Evolutionary conservation across 2,113 vertebrate genomes (phyloP).

Genomic region (Ammospiza caudacuta): DNA sequence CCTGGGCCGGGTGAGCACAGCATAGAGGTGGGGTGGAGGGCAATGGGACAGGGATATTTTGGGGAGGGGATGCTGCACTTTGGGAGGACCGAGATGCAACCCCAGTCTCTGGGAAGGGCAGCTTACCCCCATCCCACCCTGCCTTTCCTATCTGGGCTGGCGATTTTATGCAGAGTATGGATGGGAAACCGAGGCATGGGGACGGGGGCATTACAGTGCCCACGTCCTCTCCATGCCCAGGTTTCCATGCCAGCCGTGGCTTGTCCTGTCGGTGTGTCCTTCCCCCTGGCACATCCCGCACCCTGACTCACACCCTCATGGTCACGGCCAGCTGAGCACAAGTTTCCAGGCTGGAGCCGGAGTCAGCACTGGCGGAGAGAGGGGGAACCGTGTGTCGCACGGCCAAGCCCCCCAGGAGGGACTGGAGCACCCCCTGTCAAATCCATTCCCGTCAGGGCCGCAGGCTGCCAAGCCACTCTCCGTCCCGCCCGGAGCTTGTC

Average conservation of each 20-base stretch:
- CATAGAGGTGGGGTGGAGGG: neutral
- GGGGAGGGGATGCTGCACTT: neutral
- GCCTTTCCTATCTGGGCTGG: neutral
- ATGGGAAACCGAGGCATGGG: neutral
- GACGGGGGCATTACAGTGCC: neutral
- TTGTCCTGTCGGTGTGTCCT: neutral
- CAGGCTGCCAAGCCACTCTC: neutral
- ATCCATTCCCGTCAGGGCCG: neutral
- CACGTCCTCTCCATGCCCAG: neutral
- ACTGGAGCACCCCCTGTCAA: neutral
- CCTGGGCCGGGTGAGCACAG: neutral
- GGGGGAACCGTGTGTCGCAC: neutral
- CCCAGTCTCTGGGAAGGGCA: neutral
- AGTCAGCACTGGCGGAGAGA: neutral
- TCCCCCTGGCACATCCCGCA: neutral
- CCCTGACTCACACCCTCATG: constrained; percentile 39
- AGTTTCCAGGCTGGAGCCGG: constrained; percentile 31
- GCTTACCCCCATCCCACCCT: neutral
- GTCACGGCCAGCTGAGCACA: neutral
- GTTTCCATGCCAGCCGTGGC: neutral
- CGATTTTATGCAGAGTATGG: rapidly evolving
- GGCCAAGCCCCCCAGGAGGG: neutral
- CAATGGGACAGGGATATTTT: neutral
- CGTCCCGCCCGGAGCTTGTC: neutral
- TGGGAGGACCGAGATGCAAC: neutral